Evolutionary conservation across 1,140 invertebrate genomes (phyloP), one percentile per base, ranked within the genome.

Genomic region (Panulirus ornatus): DNA sequence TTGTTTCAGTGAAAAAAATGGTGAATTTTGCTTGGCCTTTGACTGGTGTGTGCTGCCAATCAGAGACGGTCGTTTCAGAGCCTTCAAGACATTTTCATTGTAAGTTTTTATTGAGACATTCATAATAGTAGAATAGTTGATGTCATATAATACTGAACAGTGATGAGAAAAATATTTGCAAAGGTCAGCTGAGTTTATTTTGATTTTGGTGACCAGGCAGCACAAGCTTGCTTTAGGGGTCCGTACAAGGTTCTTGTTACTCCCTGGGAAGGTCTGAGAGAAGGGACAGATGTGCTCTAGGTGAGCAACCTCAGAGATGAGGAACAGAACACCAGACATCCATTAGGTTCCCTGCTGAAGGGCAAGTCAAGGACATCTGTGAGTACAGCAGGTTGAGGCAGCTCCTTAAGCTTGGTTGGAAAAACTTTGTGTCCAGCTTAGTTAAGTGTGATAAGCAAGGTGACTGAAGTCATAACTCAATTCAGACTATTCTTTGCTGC

Each of bases 231-330:
- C 85, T 79, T 38, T 88, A 88, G 76, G 85, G 85, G 75, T 81
- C 11, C 0, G 6, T 11, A 66, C 6, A 30, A 27, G 58, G 30
- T 8, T 5, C 27, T 27, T 30, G 3, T 30, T 66, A 3, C n/a
- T 51, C 85, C 85, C 85, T 88, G 85, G 85, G 85, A 88, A 88
- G 85, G 85, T 88, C 85, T 88, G 85, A 88, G 85, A 88, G 75
- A 88, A 88, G 85, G 85, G 85, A 88, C 85, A 44, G 8, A 9
- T 1, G 81, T 79, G 85, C 76, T 88, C 85, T 70, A 79, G 85
- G 34, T 27, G 85, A 76, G 76, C 85, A 88, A 66, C 85, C 85
- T 88, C 42, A 16, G 85, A 79, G 85, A 88, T 27, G 71, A 88
- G 85, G 85, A 27, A 76, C 85, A 79, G 85, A 81, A 70, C 85